Conservation (phyloP, 2,113 vertebrate species). For the Grammomys surdaster region DNA sequence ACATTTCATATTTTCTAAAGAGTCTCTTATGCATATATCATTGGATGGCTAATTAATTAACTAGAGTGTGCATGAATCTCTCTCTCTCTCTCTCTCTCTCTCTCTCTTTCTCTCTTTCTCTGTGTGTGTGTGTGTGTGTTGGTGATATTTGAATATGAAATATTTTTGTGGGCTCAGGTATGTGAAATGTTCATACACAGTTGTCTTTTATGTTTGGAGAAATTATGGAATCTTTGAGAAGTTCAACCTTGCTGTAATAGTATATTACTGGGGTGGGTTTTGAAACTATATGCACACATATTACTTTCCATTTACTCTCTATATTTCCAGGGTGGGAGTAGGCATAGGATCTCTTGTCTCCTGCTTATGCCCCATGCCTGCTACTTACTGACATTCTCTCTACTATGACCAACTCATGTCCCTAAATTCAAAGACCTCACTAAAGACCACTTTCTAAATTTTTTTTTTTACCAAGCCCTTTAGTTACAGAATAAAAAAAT, state of each 20-base stretch:
- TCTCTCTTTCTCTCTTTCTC: too few relatives aligned
- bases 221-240: neutral
- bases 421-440: neutral
- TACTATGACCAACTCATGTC: neutral
- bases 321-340: too few relatives aligned
- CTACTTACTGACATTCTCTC: neutral
- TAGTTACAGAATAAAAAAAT: neutral
- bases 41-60: neutral
- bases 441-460: neutral
- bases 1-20: neutral
- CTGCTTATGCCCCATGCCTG: too few relatives aligned
- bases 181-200: fast-evolving
- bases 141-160: neutral
- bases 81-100: too few relatives aligned
- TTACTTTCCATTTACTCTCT: neutral
- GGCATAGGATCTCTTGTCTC: neutral
- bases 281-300: neutral
- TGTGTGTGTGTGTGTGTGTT: neutral
- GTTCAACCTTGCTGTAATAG: neutral
- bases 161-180: neutral
- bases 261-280: neutral
- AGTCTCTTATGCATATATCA: neutral
- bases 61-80: too few relatives aligned
- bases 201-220: neutral
- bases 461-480: neutral